These are phyloP conservation scores for Protaetia brevitarsis DNA, from an alignment of 1,140 invertebrate genomes.

Conservation along the genomic window DNA sequence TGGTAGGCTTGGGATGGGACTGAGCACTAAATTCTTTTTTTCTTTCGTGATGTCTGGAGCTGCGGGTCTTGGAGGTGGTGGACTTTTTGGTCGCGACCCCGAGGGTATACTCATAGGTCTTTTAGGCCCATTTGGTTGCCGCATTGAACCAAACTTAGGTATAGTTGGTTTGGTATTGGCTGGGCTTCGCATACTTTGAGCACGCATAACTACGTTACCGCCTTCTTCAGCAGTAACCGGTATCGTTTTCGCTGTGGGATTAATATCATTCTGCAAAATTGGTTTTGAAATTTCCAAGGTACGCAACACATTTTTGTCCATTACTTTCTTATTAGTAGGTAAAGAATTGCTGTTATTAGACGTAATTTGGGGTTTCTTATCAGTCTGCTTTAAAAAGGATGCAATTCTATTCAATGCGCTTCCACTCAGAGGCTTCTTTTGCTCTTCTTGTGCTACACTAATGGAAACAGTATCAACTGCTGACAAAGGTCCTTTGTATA, in stretches of 20 bases:
- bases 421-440: conserved; percentile 46
- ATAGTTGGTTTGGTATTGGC: conserved; percentile 59
- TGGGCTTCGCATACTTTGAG: conserved; percentile 71
- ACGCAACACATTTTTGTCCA: conserved; percentile 68
- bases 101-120: conserved; percentile 68
- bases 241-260: conserved; percentile 56
- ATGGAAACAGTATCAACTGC: conserved; percentile 49
- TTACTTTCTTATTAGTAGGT: conserved; percentile 60
- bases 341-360: conserved; percentile 53
- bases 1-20: conserved; percentile 50
- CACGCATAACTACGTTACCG: conserved; percentile 62
- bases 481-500: conserved; percentile 51
- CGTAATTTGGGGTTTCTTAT: conserved; percentile 54
- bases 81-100: conserved; percentile 59
- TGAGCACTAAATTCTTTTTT: conserved; percentile 42
- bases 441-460: conserved; percentile 48
- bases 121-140: conserved; percentile 57
- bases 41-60: conserved; percentile 37
- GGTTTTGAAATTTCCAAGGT: conserved; percentile 78
- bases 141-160: conserved; percentile 78
- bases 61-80: conserved; percentile 63
- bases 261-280: conserved; percentile 67
- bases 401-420: conserved; percentile 69
- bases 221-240: conserved; percentile 52
- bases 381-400: conserved; percentile 69